Conservation (phyloP, 2,888 invertebrate species). For the Meandrusa payeni region DNA sequence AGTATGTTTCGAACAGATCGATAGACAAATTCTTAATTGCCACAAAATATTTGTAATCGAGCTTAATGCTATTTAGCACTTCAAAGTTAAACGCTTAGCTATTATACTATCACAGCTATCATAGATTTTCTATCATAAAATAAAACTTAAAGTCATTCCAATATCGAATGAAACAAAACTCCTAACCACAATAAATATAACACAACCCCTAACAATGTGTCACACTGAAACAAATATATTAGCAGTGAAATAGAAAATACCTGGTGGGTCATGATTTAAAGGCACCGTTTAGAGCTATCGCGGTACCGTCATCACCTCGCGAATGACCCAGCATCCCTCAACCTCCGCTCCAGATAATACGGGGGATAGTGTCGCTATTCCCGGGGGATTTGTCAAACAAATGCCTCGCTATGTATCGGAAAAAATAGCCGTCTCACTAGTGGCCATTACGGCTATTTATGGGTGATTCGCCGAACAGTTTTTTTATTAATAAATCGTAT, state of each 20-base stretch:
- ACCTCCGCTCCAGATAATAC: slow-evolving; percentile 63
- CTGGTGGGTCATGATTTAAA: slow-evolving; percentile 72
- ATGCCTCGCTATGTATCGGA: slow-evolving; percentile 73
- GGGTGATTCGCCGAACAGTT: slow-evolving; percentile 71
- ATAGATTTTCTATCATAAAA: too few relatives aligned
- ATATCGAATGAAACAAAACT: too few relatives aligned
- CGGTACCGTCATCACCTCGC: slow-evolving; percentile 75
- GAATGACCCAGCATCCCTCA: slow-evolving; percentile 78
- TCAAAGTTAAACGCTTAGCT: too few relatives aligned
- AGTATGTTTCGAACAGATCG: too few relatives aligned
- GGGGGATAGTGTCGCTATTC: slow-evolving; percentile 69
- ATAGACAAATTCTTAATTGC: too few relatives aligned
- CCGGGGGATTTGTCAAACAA: slow-evolving; percentile 80
- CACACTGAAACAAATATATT: slow-evolving; percentile 34
- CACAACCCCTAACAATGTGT: slow-evolving; percentile 53
- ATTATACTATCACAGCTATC: too few relatives aligned
- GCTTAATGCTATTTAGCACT: too few relatives aligned
- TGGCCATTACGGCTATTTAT: slow-evolving; percentile 78
- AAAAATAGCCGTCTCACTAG: slow-evolving; percentile 74
- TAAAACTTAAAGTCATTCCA: too few relatives aligned
- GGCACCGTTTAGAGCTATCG: slow-evolving; percentile 52
- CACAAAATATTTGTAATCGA: too few relatives aligned
- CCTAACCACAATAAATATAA: slow-evolving; percentile 39
- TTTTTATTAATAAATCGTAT: slow-evolving; percentile 81
- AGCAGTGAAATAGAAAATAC: slow-evolving; percentile 59